phyloP scores from a whole-genome alignment of 2,797 vertebrate genomes.

The Vireo griseus region DNA sequence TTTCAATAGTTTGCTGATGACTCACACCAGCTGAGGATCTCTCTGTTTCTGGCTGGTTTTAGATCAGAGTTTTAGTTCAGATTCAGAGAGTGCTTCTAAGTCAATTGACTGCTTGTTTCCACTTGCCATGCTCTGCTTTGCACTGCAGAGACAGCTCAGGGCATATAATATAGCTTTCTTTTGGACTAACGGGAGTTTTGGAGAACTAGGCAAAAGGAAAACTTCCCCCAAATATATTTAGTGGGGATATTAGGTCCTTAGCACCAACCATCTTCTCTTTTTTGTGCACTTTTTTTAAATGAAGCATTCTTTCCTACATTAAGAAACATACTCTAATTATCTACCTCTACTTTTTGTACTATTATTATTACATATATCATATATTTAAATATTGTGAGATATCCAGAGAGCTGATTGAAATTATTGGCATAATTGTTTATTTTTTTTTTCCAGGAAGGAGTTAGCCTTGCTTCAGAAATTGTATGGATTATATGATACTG shows the following conservation, averaged over 20 bases:
- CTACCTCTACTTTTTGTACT: neutral
- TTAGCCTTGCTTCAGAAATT: slow-evolving; percentile 83
- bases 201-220: neutral
- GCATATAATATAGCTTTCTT: neutral
- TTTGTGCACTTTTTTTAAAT: neutral
- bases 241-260: neutral
- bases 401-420: neutral
- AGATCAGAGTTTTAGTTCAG: neutral
- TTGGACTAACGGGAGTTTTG: neutral
- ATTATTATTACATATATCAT: neutral
- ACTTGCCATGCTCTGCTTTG: neutral
- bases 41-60: neutral
- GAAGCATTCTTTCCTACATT: neutral
- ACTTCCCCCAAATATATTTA: neutral
- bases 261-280: neutral
- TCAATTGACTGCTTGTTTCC: neutral
- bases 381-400: neutral
- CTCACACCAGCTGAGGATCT: neutral
- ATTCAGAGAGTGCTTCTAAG: neutral
- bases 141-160: neutral
- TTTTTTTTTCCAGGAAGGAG: slow-evolving; percentile 75
- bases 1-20: neutral
- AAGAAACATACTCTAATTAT: neutral
- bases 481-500: slow-evolving; percentile 82
- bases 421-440: neutral